phyloP scores from a whole-genome alignment of 2,888 invertebrate species.

The Crematogaster levior region DNA sequence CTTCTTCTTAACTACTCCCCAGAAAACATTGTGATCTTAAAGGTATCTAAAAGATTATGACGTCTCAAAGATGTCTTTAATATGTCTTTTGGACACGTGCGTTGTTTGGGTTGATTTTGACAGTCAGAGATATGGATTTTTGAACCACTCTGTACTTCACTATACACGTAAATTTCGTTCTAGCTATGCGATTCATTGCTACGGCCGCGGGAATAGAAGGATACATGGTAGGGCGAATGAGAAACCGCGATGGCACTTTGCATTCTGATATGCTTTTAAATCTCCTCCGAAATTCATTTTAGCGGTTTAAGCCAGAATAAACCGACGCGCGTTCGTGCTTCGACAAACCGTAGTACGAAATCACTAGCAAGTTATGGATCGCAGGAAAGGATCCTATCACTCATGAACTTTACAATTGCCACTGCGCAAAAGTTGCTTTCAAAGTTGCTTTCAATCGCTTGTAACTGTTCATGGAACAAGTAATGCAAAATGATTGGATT shows the following conservation, averaged over 20 bases:
- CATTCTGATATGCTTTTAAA: slow-evolving; percentile 72
- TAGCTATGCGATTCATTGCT: slow-evolving; percentile 32
- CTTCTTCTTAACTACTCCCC: not conserved
- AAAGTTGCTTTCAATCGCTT: slow-evolving; percentile 2
- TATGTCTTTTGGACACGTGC: too few relatives aligned
- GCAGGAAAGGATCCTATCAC: not conserved
- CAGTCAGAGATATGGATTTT: not conserved
- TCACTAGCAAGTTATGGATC: not conserved
- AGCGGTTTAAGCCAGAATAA: slow-evolving; percentile 39
- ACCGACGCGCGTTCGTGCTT: slow-evolving; percentile 44
- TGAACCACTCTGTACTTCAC: not conserved
- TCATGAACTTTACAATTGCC: slow-evolving; percentile 18
- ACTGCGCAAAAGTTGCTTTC: slow-evolving; percentile 7
- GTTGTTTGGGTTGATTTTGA: too few relatives aligned
- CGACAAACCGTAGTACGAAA: slow-evolving; percentile 42
- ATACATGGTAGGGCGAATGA: slow-evolving; percentile 21
- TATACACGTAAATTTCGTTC: slow-evolving; percentile 13
- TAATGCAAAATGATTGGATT: slow-evolving; percentile 29
- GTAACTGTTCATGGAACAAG: not conserved
- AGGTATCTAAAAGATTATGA: too few relatives aligned
- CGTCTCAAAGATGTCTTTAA: too few relatives aligned
- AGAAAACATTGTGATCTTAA: too few relatives aligned
- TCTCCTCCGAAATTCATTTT: slow-evolving; percentile 65
- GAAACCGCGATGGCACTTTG: slow-evolving; percentile 56
- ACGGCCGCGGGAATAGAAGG: slow-evolving; percentile 11